Conservation (phyloP, 2,797 vertebrate genomes). For the Manis javanica region DNA sequence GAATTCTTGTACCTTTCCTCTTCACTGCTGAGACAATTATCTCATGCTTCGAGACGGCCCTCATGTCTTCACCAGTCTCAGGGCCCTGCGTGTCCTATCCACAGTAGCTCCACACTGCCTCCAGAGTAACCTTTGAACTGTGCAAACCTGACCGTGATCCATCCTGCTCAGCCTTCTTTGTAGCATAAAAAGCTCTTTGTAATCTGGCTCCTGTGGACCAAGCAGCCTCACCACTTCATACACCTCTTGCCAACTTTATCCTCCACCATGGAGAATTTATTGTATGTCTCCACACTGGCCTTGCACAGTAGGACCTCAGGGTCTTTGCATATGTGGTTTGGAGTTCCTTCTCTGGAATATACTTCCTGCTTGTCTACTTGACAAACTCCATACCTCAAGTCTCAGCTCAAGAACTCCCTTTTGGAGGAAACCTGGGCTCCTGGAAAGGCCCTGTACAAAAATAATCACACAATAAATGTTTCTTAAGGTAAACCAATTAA, state of each 20-base stretch:
- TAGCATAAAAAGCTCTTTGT: not conserved
- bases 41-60: not conserved
- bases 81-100: not conserved
- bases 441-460: not conserved
- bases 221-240: not conserved
- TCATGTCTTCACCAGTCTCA: not conserved
- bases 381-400: not conserved
- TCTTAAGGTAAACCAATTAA: conserved; percentile 22
- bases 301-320: not conserved
- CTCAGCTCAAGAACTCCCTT: not conserved
- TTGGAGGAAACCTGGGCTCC: not conserved
- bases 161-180: not conserved
- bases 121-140: not conserved
- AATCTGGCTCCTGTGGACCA: no score
- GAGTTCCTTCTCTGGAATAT: not conserved
- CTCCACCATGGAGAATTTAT: not conserved
- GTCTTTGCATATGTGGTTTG: not conserved
- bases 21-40: not conserved
- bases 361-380: not conserved
- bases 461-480: not conserved
- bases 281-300: not conserved
- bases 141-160: not conserved
- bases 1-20: not conserved
- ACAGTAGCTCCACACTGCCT: not conserved
- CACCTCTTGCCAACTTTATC: not conserved